A percentile compares a stretch with the other conserved stretches of the same genome.
These are phyloP conservation scores for Cephus nigrinus DNA, from an alignment of 2,888 invertebrate genomes.

Conservation along the genomic window DNA sequence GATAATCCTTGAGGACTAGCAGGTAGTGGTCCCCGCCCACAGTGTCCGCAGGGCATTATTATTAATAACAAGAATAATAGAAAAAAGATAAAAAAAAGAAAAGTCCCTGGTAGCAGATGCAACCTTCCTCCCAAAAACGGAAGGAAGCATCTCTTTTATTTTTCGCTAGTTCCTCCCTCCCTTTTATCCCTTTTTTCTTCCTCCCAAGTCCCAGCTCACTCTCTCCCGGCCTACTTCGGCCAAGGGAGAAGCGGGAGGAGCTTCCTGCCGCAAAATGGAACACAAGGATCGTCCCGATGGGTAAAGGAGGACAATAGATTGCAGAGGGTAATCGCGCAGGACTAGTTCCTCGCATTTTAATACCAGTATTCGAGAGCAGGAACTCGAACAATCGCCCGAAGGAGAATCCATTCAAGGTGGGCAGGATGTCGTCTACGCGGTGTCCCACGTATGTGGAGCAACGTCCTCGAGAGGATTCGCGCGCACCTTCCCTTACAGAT, in stretches of 20 bases:
- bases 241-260: neutral
- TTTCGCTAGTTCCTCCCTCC: constrained; percentile 31
- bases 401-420: constrained; percentile 12
- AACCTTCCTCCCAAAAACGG: constrained; percentile 44
- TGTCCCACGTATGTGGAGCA: neutral
- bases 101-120: constrained; percentile 39
- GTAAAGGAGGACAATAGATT: neutral
- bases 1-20: neutral
- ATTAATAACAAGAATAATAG: constrained; percentile 2
- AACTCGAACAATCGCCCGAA: constrained; percentile 56
- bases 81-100: neutral
- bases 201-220: neutral
- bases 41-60: neutral
- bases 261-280: constrained; percentile 23
- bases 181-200: constrained; percentile 6
- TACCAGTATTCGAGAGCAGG: constrained; percentile 57
- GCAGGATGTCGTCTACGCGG: constrained; percentile 18
- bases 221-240: neutral
- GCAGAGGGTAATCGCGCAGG: constrained; percentile 24
- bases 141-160: constrained; percentile 48
- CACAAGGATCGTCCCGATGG: constrained; percentile 16
- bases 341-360: constrained; percentile 59
- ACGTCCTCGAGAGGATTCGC: constrained; percentile 7
- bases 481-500: neutral
- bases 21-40: neutral